Percentiles rank a stretch among this genome's conserved stretches.
These are phyloP conservation scores for Synanthedon vespiformis DNA, from an alignment of 2,888 invertebrate genomes.

Conservation along the genomic window DNA sequence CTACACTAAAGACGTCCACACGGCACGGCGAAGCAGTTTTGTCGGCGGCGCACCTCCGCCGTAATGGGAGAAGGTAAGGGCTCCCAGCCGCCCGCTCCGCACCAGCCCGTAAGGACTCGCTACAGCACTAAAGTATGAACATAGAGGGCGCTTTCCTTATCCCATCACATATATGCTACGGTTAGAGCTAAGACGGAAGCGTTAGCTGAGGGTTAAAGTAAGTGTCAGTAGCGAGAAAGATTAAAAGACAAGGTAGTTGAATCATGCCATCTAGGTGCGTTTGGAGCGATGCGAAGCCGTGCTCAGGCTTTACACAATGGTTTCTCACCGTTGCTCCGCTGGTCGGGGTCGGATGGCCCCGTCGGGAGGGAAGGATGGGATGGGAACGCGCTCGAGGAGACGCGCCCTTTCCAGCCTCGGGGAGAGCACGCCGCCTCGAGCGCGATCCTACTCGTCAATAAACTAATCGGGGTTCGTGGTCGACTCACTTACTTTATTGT, in stretches of 20 bases:
- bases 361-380: slow-evolving; percentile 37
- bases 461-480: slow-evolving; percentile 57
- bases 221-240: slow-evolving; percentile 56
- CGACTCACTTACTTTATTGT: slow-evolving; percentile 56
- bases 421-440: slow-evolving; percentile 30
- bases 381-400: slow-evolving; percentile 38
- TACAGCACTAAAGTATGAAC: slow-evolving; percentile 42
- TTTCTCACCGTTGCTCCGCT: slow-evolving; percentile 66
- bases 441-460: slow-evolving; percentile 36
- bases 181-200: slow-evolving; percentile 63
- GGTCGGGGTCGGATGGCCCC: slow-evolving; percentile 53
- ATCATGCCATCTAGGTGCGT: slow-evolving; percentile 61
- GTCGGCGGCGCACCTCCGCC: slow-evolving; percentile 68
- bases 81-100: slow-evolving; percentile 68
- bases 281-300: slow-evolving; percentile 62
- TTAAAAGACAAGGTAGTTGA: slow-evolving; percentile 42
- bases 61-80: slow-evolving; percentile 72
- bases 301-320: slow-evolving; percentile 62
- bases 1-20: slow-evolving; percentile 50
- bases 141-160: slow-evolving; percentile 82
- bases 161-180: slow-evolving; percentile 72
- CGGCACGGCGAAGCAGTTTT: slow-evolving; percentile 58
- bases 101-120: slow-evolving; percentile 41
- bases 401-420: slow-evolving; percentile 25
- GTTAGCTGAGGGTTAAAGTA: slow-evolving; percentile 54